Evolutionary conservation across 2,113 vertebrate species (phyloP), one percentile per base, ranked within the genome.

Genomic region (Phalacrocorax carbo): DNA sequence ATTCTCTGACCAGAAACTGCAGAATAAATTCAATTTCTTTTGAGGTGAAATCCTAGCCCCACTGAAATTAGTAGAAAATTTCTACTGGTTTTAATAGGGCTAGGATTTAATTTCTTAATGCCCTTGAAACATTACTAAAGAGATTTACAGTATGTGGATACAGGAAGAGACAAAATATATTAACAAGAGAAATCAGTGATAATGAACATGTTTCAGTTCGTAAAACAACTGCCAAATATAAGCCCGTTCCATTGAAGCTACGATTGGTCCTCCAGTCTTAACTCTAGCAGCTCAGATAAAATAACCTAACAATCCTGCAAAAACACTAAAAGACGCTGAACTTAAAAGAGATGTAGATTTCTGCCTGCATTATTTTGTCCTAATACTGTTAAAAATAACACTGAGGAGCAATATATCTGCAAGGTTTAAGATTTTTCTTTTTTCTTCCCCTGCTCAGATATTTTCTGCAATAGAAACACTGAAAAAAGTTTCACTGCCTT

Each of bases 251-350:
- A 79, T 5, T 73, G 72, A 94, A 69, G 58, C 77, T 78, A 79
- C 93, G 75, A 82, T n/a, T 75, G 42, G 60, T 64, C 49, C 76
- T 75, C 90, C 82, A 86, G 38, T 58, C 68, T 90, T 92, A 78
- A 92, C 42, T 44, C 62, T 73, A 97, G 94, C 92, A 96, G 95
- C 76, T 92, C 60, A 71, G 38, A 62, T 21, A 81, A 95, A 92
- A 65, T 44, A 86, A 87, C 17, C 26, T 60, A 78, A 65, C 17
- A 46, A 46, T 46, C 49, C 62, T 65, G n/a, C 42, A 90, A 51
- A 51, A 92, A 38, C 49, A 86, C 20, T 44, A 65, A 20, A 85
- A 75, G 40, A 95, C 66, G 54, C 12, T 27, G 29, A 81, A 49
- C n/a, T 86, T 88, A 61, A 94, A 46, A 85, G 19, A 91, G 23